A percentile compares a stretch with the other conserved stretches of the same genome.
Conservation (phyloP, 2,113 vertebrate species). For the Nothobranchius furzeri region DNA sequence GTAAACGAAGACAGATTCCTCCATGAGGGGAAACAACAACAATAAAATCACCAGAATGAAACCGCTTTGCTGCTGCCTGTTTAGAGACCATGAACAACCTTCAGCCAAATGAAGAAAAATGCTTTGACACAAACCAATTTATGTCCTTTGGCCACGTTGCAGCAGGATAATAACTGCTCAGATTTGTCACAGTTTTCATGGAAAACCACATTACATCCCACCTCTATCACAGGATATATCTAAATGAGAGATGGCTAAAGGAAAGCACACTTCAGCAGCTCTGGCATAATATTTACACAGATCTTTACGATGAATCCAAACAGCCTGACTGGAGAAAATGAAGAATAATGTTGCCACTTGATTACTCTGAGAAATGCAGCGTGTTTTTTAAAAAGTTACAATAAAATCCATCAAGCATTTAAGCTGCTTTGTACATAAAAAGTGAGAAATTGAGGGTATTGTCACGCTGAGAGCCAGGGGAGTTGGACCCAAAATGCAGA, state of each 20-base stretch:
- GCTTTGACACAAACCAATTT: neutral
- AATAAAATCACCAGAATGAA: neutral
- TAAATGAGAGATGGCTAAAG: constrained; percentile 34
- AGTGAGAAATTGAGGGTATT: constrained; percentile 21
- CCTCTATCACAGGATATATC: constrained; percentile 14
- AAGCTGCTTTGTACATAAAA: constrained; percentile 20
- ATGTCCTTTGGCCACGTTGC: neutral
- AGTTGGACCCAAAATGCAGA: no score
- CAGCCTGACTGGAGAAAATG: constrained; percentile 15
- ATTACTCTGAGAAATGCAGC: constrained; percentile 29
- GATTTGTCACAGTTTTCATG: constrained; percentile 30
- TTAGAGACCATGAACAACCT: constrained; percentile 1
- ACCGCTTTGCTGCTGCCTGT: neutral
- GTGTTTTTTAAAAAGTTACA: constrained; percentile 21
- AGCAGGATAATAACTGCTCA: constrained; percentile 34
- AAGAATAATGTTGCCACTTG: no score
- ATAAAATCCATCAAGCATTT: neutral
- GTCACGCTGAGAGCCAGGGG: no score
- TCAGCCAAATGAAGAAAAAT: neutral
- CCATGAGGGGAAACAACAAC: neutral
- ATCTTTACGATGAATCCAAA: constrained; percentile 54
- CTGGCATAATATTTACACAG: constrained; percentile 71
- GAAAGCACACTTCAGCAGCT: constrained; percentile 56
- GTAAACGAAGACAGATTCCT: constrained; percentile 46
- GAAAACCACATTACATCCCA: constrained; percentile 28